Evolutionary conservation across 2,888 invertebrate species (phyloP).

Genomic region (Taenaris catops): DNA sequence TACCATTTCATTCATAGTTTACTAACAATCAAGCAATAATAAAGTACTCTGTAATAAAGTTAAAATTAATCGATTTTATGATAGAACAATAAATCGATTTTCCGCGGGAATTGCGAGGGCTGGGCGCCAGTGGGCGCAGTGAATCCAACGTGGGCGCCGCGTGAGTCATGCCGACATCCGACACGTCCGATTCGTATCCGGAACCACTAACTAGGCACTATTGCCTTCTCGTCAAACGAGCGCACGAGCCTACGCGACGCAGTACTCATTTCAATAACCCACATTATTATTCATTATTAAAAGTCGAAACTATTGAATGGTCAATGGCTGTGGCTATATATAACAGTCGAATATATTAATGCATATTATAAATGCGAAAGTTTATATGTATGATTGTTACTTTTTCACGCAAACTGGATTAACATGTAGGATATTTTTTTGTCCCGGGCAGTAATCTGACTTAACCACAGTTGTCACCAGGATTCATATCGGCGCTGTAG

Average conservation of each 20-base stretch:
- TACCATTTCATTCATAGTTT: conserved; percentile 3
- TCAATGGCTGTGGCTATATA: not conserved
- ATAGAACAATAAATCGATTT: conserved; percentile 23
- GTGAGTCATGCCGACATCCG: conserved; percentile 80
- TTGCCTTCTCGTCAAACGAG: conserved; percentile 53
- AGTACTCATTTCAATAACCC: conserved; percentile 49
- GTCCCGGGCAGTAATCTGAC: too few relatives aligned
- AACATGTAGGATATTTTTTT: too few relatives aligned
- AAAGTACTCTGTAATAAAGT: conserved; percentile 12
- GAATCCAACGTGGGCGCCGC: conserved; percentile 57
- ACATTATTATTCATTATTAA: conserved; percentile 24
- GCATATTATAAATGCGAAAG: too few relatives aligned
- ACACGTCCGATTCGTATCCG: conserved; percentile 79
- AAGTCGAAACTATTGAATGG: conserved; percentile 7
- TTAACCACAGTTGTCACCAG: too few relatives aligned
- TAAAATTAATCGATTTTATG: conserved; percentile 19
- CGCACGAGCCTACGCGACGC: conserved; percentile 57
- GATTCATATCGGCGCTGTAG: too few relatives aligned
- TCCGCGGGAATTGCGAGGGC: conserved; percentile 27
- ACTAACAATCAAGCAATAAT: too few relatives aligned
- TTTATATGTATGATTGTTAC: too few relatives aligned
- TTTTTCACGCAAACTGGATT: too few relatives aligned
- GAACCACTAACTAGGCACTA: conserved; percentile 74
- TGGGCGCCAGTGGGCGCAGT: conserved; percentile 39
- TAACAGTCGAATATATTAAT: too few relatives aligned